These are phyloP conservation scores for Taurulus bubalis DNA, from an alignment of 2,113 vertebrate species.

Conservation along the genomic window DNA sequence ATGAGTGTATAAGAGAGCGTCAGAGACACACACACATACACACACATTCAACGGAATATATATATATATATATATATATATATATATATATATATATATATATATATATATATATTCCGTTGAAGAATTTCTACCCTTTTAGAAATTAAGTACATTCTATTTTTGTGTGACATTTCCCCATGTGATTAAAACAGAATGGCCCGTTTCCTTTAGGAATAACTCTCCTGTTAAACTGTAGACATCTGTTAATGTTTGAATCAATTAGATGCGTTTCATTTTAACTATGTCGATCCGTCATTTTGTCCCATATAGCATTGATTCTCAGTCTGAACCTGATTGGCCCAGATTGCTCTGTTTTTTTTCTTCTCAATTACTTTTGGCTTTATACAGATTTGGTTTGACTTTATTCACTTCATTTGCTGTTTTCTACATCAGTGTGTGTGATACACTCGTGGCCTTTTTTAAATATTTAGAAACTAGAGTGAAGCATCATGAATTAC, in stretches of 20 bases:
- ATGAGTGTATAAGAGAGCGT: not conserved
- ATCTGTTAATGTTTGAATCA: constrained; percentile 39
- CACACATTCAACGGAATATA: not conserved
- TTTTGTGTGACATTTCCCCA: not conserved
- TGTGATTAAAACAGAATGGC: constrained; percentile 9
- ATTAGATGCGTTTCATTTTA: constrained; percentile 11
- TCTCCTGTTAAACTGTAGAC: constrained; percentile 16
- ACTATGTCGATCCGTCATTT: not conserved
- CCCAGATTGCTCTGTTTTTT: constrained; percentile 1
- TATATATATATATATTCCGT: not conserved
- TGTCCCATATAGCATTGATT: constrained; percentile 22
- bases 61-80: not conserved
- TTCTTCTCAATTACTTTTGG: constrained; percentile 13
- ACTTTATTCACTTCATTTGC: constrained; percentile 6
- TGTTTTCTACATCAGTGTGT: not conserved
- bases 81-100: not conserved
- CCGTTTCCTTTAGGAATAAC: not conserved
- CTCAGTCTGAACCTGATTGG: constrained; percentile 11
- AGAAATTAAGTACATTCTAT: no score
- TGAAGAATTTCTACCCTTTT: not conserved
- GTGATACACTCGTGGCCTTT: not conserved
- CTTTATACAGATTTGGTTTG: constrained; percentile 29
- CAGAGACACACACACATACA: not conserved
- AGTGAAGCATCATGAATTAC: not conserved
- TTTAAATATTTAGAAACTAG: not conserved